Percentiles rank a stretch among this genome's conserved stretches.
phyloP scores from a whole-genome alignment of 2,888 invertebrate genomes.

The Melanophora roralis region DNA sequence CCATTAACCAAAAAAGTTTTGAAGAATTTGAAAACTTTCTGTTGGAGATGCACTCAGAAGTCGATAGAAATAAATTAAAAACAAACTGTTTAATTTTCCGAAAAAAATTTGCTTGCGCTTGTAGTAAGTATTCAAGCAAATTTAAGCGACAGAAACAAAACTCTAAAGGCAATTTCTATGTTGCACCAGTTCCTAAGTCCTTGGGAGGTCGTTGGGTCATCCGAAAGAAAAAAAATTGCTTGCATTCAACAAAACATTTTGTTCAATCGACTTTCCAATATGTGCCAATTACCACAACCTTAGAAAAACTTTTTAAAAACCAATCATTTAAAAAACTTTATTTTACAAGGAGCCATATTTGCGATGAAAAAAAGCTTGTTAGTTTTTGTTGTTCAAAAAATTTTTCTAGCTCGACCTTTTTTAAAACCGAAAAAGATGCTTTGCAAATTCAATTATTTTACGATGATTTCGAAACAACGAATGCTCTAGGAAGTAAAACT shows the following conservation, averaged over 20 bases:
- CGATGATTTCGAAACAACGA: not conserved
- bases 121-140: not conserved
- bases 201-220: constrained; percentile 7
- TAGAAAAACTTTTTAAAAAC: constrained; percentile 23
- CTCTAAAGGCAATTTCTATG: not conserved
- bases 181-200: not conserved
- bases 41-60: not conserved
- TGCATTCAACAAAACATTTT: constrained; percentile 14
- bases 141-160: no score
- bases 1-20: no score
- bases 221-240: not conserved
- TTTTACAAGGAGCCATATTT: constrained; percentile 32
- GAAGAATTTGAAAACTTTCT: constrained; percentile 18
- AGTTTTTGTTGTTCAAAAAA: constrained; percentile 17
- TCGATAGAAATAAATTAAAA: not conserved
- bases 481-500: constrained; percentile 24
- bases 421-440: constrained; percentile 23
- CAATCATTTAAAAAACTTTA: constrained; percentile 33
- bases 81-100: not conserved
- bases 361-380: not conserved
- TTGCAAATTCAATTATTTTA: constrained; percentile 31
- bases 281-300: constrained; percentile 7
- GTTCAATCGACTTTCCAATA: constrained; percentile 34
- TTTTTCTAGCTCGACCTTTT: constrained; percentile 24
- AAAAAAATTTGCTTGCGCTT: not conserved